Evolutionary conservation across 1,140 invertebrate genomes (phyloP).

Genomic region (Drosophila kikkawai): DNA sequence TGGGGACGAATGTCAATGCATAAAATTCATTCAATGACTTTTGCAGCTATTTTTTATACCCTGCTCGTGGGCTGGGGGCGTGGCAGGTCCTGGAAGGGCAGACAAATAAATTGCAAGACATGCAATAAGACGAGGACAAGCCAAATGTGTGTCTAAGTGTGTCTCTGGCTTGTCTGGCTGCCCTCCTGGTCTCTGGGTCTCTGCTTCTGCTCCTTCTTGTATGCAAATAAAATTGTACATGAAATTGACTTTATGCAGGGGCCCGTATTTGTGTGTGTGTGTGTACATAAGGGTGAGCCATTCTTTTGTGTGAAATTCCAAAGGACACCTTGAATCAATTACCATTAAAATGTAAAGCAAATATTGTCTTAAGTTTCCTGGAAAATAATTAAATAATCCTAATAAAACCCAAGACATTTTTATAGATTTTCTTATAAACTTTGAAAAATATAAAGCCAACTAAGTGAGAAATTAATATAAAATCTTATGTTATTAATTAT

Average conservation of each 20-base stretch:
- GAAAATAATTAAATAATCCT: not conserved
- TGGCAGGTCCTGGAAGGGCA: slow-evolving; percentile 33
- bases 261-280: not conserved
- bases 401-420: not conserved
- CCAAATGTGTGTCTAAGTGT: slow-evolving; percentile 74
- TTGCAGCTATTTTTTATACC: slow-evolving; percentile 76
- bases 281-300: slow-evolving; percentile 17
- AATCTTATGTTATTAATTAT: too few species aligned
- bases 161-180: slow-evolving; percentile 57
- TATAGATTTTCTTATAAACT: too few species aligned
- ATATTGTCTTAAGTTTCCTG: not conserved
- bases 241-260: slow-evolving; percentile 73
- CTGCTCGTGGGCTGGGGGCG: not conserved
- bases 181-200: slow-evolving; percentile 14
- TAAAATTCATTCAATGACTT: slow-evolving; percentile 77
- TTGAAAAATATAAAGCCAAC: not conserved
- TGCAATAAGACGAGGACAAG: slow-evolving; percentile 75
- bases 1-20: slow-evolving; percentile 73
- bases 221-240: slow-evolving; percentile 82
- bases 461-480: not conserved
- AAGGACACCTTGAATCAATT: slow-evolving; percentile 13
- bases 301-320: slow-evolving; percentile 6
- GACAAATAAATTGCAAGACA: slow-evolving; percentile 82
- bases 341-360: slow-evolving; percentile 8
- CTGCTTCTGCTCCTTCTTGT: slow-evolving; percentile 32